phyloP scores from a whole-genome alignment of 2,797 vertebrate genomes.

The Gymnoscopelus braueri region DNA sequence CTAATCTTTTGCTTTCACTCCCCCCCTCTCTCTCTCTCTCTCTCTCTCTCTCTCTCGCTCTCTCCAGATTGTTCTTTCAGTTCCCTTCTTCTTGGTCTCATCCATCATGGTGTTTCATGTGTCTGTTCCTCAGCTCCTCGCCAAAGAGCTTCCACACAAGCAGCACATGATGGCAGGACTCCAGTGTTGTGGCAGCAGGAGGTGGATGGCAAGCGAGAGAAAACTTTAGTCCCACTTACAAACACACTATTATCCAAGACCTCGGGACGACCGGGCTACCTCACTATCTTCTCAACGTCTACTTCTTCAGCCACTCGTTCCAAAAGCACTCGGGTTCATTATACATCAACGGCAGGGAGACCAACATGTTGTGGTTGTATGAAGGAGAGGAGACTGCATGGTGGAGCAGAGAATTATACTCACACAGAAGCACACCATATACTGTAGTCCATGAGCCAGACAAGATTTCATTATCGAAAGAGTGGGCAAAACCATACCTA shows the following conservation, averaged over 20 bases:
- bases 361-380: too few species aligned
- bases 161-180: conserved; percentile 25
- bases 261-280: conserved; percentile 29
- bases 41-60: neutral
- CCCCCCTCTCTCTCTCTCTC: neutral
- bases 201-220: conserved; percentile 20
- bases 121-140: conserved; percentile 32
- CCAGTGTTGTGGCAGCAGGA: conserved; percentile 21
- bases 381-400: too few species aligned
- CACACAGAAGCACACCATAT: too few species aligned
- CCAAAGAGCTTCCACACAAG: conserved; percentile 30
- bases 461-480: too few species aligned
- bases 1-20: too few species aligned
- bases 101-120: conserved; percentile 23
- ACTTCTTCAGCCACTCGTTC: conserved; percentile 33
- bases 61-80: neutral
- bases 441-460: too few species aligned
- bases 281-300: conserved; percentile 51
- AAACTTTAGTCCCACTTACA: conserved; percentile 44
- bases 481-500: too few species aligned
- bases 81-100: conserved; percentile 6
- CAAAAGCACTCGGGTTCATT: conserved; percentile 4
- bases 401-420: too few species aligned
- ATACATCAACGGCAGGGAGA: too few species aligned
- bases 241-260: conserved; percentile 61